Conservation (phyloP, 2,113 vertebrate species). For the Pygoscelis antarcticus region DNA sequence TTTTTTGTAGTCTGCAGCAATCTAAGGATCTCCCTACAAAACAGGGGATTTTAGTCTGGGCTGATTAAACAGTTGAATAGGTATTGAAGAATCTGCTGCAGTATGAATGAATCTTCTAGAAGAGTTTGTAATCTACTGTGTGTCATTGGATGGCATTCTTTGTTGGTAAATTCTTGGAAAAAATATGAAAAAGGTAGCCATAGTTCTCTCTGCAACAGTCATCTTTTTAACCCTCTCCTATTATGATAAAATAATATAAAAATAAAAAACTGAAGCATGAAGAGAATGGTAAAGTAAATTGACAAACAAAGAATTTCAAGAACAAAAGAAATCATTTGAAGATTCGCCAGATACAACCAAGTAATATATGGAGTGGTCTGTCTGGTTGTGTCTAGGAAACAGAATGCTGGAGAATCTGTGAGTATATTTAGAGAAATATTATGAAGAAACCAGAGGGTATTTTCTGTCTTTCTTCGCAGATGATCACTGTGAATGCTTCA, state of each 20-base stretch:
- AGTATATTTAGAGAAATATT: not conserved
- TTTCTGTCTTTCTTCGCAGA: slow-evolving; percentile 77
- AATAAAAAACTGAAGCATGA: not conserved
- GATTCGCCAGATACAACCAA: not conserved
- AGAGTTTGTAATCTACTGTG: not conserved
- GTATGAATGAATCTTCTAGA: not conserved
- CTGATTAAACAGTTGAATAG: not conserved
- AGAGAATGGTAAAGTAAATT: not conserved
- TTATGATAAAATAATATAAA: not conserved
- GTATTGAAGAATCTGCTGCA: not conserved
- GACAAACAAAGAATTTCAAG: not conserved
- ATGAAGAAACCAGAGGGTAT: not conserved
- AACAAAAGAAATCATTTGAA: not conserved
- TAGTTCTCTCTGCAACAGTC: not conserved
- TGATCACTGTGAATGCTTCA: slow-evolving; percentile 98
- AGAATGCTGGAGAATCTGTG: not conserved
- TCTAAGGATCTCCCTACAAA: not conserved
- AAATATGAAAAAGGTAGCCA: not conserved
- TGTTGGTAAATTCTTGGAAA: not conserved
- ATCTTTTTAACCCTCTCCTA: not conserved
- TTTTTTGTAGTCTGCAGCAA: not conserved
- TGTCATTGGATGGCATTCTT: not conserved
- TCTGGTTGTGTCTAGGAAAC: not conserved
- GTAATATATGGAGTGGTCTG: not conserved
- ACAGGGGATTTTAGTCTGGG: not conserved